Base-by-base conservation (phyloP, 1,140 invertebrate genomes). In the Bombus confusus region DNA sequence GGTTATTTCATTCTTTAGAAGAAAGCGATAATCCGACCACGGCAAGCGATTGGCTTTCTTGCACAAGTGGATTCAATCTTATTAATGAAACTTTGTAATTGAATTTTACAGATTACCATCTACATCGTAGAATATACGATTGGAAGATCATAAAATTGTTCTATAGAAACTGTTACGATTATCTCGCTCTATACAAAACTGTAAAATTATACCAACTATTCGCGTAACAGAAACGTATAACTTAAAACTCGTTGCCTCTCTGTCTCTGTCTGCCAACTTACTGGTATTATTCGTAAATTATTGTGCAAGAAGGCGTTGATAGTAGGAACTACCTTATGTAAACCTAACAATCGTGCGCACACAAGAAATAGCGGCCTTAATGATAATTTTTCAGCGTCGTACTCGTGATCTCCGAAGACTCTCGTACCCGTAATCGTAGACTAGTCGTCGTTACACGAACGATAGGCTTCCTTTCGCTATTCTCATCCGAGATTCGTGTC, bases 321-420 rank as follows among this genome's bases (percentile, higher is more conserved):
- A 69, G 66, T 52, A 31, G 31, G 31, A 18, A 59, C n/a, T 71
- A 47, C 5, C 57, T n/a, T 31, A 37, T 15, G 59, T 31, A 15
- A 62, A 72, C 10, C 18, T 39, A 72, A 83, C 74, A 83, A 89
- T 90, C 81, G 85, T 89, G 88, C 87, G 88, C 88, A 90, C 88
- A 89, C 88, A 87, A 64, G 69, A 90, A 90, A 89, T 90, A 90
- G 88, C 88, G 88, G 88, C 88, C 88, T 90, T 90, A 90, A 69
- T 39, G 15, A 87, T 90, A 25, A 89, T 90, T 89, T 83, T 87
- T 69, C 73, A 81, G 64, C 86, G 79, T 81, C 18, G 69, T 89
- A 89, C 85, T 85, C 73, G 78, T 80, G 52, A 83, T 83, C 85
- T 86, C 71, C 77, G 59, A 62, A 84, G 31, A 52, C 83, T 68